A percentile compares a stretch with the other conserved stretches of the same genome.
Evolutionary conservation across 2,888 invertebrate species (phyloP).

Genomic region (Xanthia togata): DNA sequence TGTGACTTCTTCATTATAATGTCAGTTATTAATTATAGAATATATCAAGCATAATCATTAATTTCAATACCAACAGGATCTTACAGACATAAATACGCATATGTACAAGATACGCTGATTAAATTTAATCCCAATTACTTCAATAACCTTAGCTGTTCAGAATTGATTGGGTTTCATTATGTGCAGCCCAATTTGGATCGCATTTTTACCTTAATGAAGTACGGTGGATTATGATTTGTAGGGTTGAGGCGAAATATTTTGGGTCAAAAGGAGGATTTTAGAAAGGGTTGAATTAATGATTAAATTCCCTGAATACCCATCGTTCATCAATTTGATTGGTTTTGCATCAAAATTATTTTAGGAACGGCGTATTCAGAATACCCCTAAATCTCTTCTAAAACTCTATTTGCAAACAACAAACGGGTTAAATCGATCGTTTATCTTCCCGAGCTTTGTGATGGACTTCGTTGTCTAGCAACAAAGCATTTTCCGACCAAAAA

Average conservation of each 20-base stretch:
- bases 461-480: slow-evolving; percentile 25
- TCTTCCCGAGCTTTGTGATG: slow-evolving; percentile 35
- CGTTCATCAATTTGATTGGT: slow-evolving; percentile 48
- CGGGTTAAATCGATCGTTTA: slow-evolving; percentile 38
- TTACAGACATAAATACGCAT: slow-evolving; percentile 24
- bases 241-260: slow-evolving; percentile 52
- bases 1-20: slow-evolving; percentile 7
- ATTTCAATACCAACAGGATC: slow-evolving; percentile 50
- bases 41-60: slow-evolving; percentile 49
- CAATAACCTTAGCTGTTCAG: slow-evolving; percentile 58
- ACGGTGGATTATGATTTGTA: slow-evolving; percentile 59
- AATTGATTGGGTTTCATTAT: slow-evolving; percentile 65
- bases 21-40: slow-evolving; percentile 53
- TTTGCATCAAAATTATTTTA: slow-evolving; percentile 36
- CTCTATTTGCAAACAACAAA: slow-evolving; percentile 9
- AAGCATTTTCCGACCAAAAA: slow-evolving; percentile 40
- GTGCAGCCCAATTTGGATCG: slow-evolving; percentile 54
- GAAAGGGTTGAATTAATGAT: slow-evolving; percentile 48
- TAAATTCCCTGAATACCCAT: slow-evolving; percentile 41
- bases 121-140: slow-evolving; percentile 65
- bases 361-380: slow-evolving; percentile 21
- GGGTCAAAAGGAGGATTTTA: slow-evolving; percentile 43
- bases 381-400: slow-evolving; percentile 3
- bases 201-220: slow-evolving; percentile 66
- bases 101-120: slow-evolving; percentile 61